Percentiles rank a stretch among this genome's conserved stretches.
Conservation (phyloP, 23 tunicate species). For the Oikopleura dioica region DNA sequence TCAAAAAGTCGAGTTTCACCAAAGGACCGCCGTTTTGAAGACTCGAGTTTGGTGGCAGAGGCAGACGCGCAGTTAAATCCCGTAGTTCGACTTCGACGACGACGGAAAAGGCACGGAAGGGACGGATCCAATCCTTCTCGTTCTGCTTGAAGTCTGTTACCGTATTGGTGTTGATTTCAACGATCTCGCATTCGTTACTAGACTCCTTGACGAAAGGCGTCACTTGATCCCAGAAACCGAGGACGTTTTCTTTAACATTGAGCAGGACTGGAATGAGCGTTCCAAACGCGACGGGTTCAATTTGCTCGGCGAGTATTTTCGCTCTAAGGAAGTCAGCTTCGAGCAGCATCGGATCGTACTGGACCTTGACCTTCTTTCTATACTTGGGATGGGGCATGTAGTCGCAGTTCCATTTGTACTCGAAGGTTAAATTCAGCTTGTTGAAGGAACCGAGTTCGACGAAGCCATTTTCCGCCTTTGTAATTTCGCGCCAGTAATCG, state of each 20-base stretch:
- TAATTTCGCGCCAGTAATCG: neutral
- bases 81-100: neutral
- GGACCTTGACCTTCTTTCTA: neutral
- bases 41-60: neutral
- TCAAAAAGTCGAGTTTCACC: slow-evolving; percentile 28
- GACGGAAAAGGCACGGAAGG: neutral
- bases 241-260: neutral
- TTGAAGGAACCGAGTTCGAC: neutral
- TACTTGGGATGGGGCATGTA: neutral
- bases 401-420: neutral
- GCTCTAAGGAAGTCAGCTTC: neutral
- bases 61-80: neutral
- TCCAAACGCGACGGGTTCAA: neutral
- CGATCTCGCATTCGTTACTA: neutral
- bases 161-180: neutral
- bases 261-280: neutral
- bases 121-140: neutral
- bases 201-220: neutral
- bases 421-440: neutral
- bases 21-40: slow-evolving; percentile 19
- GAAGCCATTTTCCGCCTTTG: neutral
- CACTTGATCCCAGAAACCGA: neutral
- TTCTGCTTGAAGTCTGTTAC: neutral
- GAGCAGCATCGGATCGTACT: neutral
- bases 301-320: neutral